Evolutionary conservation across 2,888 invertebrate genomes (phyloP).

Genomic region (Brenthis daphne): DNA sequence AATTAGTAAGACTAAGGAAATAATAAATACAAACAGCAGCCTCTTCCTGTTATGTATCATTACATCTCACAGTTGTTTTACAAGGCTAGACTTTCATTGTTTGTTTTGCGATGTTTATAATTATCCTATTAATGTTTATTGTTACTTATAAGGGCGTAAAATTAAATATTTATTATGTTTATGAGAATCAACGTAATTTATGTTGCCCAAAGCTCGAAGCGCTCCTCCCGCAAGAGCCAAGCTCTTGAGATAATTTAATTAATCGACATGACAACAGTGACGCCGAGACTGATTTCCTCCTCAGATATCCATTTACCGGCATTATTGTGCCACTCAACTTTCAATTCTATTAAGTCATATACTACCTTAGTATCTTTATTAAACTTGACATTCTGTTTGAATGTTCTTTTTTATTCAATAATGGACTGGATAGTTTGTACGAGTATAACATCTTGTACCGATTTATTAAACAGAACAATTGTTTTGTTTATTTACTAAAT

Average conservation of each 20-base stretch:
- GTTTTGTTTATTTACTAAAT: too few relatives aligned
- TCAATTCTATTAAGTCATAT: constrained; percentile 57
- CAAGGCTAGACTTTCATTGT: too few relatives aligned
- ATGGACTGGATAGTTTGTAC: too few relatives aligned
- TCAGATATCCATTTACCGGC: constrained; percentile 74
- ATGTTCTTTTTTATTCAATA: neutral
- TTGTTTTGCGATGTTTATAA: too few relatives aligned
- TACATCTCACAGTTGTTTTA: neutral
- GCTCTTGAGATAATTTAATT: constrained; percentile 74
- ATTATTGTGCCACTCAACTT: constrained; percentile 70
- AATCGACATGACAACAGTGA: constrained; percentile 69
- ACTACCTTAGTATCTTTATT: constrained; percentile 10
- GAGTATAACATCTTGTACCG: too few relatives aligned
- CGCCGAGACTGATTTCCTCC: constrained; percentile 71
- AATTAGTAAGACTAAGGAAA: neutral
- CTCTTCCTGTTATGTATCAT: neutral
- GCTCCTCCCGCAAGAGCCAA: constrained; percentile 41
- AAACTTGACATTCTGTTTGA: neutral
- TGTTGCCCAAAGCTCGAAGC: constrained; percentile 45
- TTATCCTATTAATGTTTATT: too few relatives aligned
- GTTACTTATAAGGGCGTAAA: too few relatives aligned
- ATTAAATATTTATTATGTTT: neutral
- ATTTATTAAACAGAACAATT: too few relatives aligned
- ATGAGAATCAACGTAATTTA: constrained; percentile 21
- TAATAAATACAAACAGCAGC: neutral